phyloP scores from a whole-genome alignment of 2,113 vertebrate species.

The Peromyscus leucopus region DNA sequence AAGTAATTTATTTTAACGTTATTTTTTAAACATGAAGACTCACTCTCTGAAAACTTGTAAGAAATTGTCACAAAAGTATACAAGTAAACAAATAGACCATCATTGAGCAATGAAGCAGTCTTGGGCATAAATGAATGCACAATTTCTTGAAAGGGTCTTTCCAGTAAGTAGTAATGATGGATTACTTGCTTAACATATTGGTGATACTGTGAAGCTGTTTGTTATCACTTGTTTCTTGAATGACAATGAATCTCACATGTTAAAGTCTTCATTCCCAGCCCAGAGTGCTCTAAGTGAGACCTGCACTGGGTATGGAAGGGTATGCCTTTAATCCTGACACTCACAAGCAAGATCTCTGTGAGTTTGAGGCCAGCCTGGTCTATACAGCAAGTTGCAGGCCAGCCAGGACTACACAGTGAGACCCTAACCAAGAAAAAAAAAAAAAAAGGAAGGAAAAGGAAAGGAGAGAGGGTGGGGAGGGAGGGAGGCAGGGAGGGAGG shows the following conservation, averaged over 20 bases:
- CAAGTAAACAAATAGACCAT: not conserved
- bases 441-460: not conserved
- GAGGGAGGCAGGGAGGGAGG: too few relatives aligned
- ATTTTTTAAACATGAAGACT: constrained; percentile 7
- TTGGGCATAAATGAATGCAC: not conserved
- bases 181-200: not conserved
- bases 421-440: not conserved
- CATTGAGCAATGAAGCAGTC: not conserved
- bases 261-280: not conserved
- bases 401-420: not conserved
- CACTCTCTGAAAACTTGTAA: not conserved
- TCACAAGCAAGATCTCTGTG: not conserved
- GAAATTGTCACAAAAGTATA: not conserved
- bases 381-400: not conserved
- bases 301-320: not conserved
- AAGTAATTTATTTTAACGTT: not conserved
- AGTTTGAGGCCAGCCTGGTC: not conserved
- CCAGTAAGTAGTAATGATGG: not conserved
- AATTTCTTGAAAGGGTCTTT: not conserved
- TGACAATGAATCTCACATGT: not conserved
- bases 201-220: not conserved
- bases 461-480: too few relatives aligned
- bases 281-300: not conserved
- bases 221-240: not conserved
- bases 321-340: not conserved